Base-by-base conservation (phyloP, 2,888 invertebrate genomes). In the Euspilapteryx auroguttella region DNA sequence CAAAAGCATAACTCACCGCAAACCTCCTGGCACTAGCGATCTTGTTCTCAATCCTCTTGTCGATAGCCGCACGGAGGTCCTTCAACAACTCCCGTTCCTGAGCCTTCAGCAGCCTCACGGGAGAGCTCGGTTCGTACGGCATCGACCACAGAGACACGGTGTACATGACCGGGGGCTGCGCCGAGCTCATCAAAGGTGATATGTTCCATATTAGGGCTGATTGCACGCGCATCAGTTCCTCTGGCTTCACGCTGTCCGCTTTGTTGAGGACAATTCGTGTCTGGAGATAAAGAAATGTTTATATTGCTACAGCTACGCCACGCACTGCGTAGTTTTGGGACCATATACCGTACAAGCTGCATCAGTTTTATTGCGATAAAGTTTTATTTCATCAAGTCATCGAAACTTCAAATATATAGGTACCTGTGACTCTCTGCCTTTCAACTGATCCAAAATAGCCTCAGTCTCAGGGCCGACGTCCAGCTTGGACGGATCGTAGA, bases 201-300 rank as follows among this genome's bases (percentile, higher is more conserved):
- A 96, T 90, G 59, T 94, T 94, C 96, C 95, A 96, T 48, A 96
- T 92, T 29, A 96, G 78, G 8, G 92, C 93, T 41, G 94, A 91
- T 61, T 95, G 94, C 2, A 95, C 94, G 40, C 93, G 82, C 86
- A 95, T 86, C 39, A 96, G 64, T 61, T 95, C 94, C 55, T 94
- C 94, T 1, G 94, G 90, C 49, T 89, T 89, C 24, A 95, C 89
- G 39, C 86, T 87, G 62, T 95, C 95, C 14, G 94, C 95, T 75
- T 96, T 96, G 79, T 96, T 96, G 34, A 96, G 76, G 44, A 96
- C 81, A 49, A 96, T 93, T 43, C 94, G 86, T 9, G 94, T 92
- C 89, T 89, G 57, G 11, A 42, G 35, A 31, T 14, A 15, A 12
- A 20, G 4, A 2, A 20, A 20, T 20, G 21, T 9, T 20, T 8